Evolutionary conservation across 1,140 invertebrate genomes (phyloP).

Genomic region (Trichomalopsis sarcophagae): DNA sequence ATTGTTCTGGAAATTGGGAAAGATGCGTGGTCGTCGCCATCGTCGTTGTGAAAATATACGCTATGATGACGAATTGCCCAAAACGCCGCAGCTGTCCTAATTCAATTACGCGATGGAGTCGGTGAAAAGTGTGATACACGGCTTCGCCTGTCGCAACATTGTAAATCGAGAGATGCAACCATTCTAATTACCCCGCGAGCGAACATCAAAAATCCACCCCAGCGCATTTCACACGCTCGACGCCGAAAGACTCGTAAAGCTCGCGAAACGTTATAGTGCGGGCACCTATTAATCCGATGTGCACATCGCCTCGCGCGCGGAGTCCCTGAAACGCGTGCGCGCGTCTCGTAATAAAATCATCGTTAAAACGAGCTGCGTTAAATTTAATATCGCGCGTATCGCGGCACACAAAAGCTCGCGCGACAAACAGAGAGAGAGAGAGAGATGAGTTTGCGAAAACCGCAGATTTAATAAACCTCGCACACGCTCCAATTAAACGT

Average conservation of each 20-base stretch:
- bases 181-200: not conserved
- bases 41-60: too few relatives aligned
- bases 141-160: too few relatives aligned
- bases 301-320: not conserved
- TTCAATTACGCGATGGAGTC: too few relatives aligned
- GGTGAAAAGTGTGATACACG: not conserved
- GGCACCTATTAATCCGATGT: not conserved
- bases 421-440: not conserved
- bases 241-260: not conserved
- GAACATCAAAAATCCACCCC: not conserved
- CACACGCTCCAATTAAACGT: conserved; percentile 2
- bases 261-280: not conserved
- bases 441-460: conserved; percentile 13
- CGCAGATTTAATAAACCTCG: conserved; percentile 9
- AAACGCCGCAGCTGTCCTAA: too few relatives aligned
- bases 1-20: not conserved
- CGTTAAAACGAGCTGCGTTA: conserved; percentile 8
- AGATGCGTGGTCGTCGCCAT: not conserved
- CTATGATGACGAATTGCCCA: too few relatives aligned
- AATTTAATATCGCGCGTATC: not conserved
- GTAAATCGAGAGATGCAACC: not conserved
- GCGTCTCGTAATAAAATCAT: not conserved
- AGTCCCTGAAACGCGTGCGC: not conserved
- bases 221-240: not conserved
- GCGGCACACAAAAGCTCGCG: not conserved